phyloP scores from a whole-genome alignment of 2,888 invertebrate species.

The Anthophora plumipes region DNA sequence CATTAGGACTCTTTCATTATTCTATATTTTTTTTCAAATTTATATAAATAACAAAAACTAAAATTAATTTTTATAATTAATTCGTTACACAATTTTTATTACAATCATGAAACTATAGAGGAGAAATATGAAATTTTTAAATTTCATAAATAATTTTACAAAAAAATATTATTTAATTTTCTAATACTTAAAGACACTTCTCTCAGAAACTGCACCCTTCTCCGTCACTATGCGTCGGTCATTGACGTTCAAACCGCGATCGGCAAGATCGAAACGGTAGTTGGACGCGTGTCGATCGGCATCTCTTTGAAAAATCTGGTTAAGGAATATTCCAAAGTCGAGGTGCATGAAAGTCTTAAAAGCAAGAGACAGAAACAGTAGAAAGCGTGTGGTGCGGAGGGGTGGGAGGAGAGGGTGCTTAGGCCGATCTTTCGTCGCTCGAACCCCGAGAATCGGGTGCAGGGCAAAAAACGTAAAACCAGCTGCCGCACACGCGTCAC shows the following conservation, averaged over 20 bases:
- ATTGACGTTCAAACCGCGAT: background rate
- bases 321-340: conserved; percentile 34
- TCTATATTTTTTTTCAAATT: too few relatives aligned
- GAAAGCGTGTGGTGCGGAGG: background rate
- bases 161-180: too few relatives aligned
- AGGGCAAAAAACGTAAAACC: conserved; percentile 78
- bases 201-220: background rate
- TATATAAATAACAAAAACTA: too few relatives aligned
- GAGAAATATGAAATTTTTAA: too few relatives aligned
- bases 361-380: conserved; percentile 40
- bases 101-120: too few relatives aligned
- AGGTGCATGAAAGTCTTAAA: conserved; percentile 13
- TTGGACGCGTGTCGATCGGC: conserved; percentile 9
- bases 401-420: conserved; percentile 55
- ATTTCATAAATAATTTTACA: too few relatives aligned
- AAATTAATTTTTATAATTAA: too few relatives aligned
- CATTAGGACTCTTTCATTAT: too few relatives aligned
- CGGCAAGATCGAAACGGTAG: background rate
- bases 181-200: too few relatives aligned
- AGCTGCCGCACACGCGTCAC: conserved; percentile 84
- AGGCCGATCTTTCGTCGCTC: conserved; percentile 75
- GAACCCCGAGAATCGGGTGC: conserved; percentile 71
- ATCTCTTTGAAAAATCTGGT: conserved; percentile 14
- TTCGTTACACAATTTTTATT: too few relatives aligned
- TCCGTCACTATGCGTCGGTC: background rate